phyloP scores from a whole-genome alignment of 2,797 vertebrate genomes.

The Sebastes aleutianus region DNA sequence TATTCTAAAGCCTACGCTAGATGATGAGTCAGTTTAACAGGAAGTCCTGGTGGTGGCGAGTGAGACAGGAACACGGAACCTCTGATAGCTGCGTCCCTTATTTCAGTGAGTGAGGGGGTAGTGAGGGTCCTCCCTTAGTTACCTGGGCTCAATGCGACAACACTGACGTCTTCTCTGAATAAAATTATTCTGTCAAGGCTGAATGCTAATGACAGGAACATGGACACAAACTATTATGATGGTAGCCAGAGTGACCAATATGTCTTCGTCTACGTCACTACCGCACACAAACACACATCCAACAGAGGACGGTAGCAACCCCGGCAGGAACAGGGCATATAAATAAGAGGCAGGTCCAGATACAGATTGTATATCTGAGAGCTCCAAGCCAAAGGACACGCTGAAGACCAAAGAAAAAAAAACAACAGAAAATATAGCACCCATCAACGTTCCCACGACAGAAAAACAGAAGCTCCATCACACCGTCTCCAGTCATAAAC shows the following conservation, averaged over 20 bases:
- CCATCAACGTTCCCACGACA: too few relatives aligned
- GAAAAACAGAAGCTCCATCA: not conserved
- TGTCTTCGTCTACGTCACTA: not conserved
- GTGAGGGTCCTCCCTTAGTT: not conserved
- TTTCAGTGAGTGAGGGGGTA: not conserved
- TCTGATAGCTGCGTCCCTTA: not conserved
- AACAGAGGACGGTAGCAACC: not conserved
- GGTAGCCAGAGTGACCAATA: not conserved
- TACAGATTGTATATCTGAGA: not conserved
- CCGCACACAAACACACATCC: not conserved
- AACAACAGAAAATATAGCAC: not conserved
- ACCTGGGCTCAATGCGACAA: conserved; percentile 13
- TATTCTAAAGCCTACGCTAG: not conserved
- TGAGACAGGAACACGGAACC: not conserved
- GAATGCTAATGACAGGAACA: conserved; percentile 55
- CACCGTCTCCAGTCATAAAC: not conserved
- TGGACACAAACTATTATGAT: conserved; percentile 14
- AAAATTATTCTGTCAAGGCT: conserved; percentile 65
- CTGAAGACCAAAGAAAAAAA: not conserved
- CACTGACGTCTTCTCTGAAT: conserved; percentile 19
- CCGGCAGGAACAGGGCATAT: conserved; percentile 25
- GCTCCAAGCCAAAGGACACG: not conserved
- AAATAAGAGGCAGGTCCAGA: conserved; percentile 52
- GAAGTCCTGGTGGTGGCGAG: not conserved
- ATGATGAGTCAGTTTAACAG: conserved; percentile 4